These are phyloP conservation scores for Oeneis ivallda DNA, from an alignment of 2,888 invertebrate genomes.

Conservation along the genomic window DNA sequence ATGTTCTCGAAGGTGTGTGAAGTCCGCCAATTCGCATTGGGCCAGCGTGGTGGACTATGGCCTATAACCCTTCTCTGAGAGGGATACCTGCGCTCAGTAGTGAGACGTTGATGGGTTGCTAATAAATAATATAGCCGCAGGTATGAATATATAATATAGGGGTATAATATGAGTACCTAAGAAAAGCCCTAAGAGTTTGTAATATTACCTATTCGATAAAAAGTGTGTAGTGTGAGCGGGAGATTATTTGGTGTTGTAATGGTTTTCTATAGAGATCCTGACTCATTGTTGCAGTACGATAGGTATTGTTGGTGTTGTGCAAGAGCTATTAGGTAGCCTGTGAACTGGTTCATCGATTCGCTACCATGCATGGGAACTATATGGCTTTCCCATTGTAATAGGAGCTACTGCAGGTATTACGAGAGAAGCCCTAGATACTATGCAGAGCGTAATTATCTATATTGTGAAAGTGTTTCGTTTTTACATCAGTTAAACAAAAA, in stretches of 20 bases:
- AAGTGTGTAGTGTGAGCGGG: background rate
- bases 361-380: constrained; percentile 27
- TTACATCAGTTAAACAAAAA: background rate
- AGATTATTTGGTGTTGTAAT: background rate
- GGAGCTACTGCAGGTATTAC: background rate
- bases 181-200: background rate
- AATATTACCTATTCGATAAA: background rate
- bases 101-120: too few relatives aligned
- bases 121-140: too few relatives aligned
- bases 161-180: too few relatives aligned
- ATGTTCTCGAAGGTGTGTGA: too few relatives aligned
- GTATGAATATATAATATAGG: too few relatives aligned
- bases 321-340: constrained; percentile 26
- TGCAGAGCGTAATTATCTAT: background rate
- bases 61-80: too few relatives aligned
- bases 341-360: constrained; percentile 35
- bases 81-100: too few relatives aligned
- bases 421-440: constrained; percentile 1
- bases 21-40: too few relatives aligned
- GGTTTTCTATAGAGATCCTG: constrained; percentile 26
- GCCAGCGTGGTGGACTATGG: too few relatives aligned
- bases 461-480: background rate
- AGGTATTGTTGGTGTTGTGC: constrained; percentile 19
- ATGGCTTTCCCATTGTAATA: constrained; percentile 26
- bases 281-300: constrained; percentile 16